Evolutionary conservation across 2,888 invertebrate species (phyloP).

Genomic region (Xestia rhomboidea): DNA sequence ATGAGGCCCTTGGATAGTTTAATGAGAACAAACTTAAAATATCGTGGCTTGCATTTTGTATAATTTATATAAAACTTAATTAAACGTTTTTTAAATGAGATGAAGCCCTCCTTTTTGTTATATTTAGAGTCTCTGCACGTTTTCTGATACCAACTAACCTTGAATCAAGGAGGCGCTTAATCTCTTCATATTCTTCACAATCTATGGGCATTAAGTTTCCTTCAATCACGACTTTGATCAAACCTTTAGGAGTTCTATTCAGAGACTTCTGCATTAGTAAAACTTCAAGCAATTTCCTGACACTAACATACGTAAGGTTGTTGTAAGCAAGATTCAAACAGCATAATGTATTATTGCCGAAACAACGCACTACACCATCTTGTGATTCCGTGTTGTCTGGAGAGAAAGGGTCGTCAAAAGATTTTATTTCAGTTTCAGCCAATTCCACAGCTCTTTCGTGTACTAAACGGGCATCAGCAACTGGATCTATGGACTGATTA

Average conservation of each 20-base stretch:
- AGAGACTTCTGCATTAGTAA: conserved; percentile 70
- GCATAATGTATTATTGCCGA: conserved; percentile 77
- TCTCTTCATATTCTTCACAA: conserved; percentile 73
- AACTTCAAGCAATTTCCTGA: conserved; percentile 74
- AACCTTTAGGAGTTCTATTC: conserved; percentile 74
- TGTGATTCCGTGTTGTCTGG: conserved; percentile 61
- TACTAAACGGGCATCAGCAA: too few species aligned
- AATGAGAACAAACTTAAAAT: too few species aligned
- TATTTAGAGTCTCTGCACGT: too few species aligned
- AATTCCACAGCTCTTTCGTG: too few species aligned
- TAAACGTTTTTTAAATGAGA: too few species aligned
- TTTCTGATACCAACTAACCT: too few species aligned
- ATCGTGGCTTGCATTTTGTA: too few species aligned
- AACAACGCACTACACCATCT: conserved; percentile 68
- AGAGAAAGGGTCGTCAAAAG: conserved; percentile 71
- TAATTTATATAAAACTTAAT: too few species aligned
- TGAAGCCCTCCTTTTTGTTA: too few species aligned
- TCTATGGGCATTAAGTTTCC: conserved; percentile 78
- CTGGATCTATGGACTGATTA: too few species aligned
- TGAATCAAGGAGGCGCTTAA: conserved; percentile 71
- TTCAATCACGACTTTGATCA: conserved; percentile 77
- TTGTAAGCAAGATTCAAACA: conserved; percentile 81
- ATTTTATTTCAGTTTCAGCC: too few species aligned
- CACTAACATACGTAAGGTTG: conserved; percentile 70
- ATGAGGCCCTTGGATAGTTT: too few species aligned